phyloP scores from a whole-genome alignment of 1,140 invertebrate species.

The Caenorhabditis remanei region DNA sequence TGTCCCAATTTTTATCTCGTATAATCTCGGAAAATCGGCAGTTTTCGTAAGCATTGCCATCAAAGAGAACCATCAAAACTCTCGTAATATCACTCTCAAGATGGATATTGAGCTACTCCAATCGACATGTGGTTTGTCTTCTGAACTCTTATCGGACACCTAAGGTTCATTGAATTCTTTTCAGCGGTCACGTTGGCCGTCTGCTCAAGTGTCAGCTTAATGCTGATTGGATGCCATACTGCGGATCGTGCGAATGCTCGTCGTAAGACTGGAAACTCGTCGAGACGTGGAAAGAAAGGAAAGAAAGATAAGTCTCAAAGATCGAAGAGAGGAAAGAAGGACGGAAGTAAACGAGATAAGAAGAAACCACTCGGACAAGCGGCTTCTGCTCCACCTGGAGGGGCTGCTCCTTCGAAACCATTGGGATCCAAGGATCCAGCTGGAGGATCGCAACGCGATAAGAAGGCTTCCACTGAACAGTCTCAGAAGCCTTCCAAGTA shows the following conservation, averaged over 20 bases:
- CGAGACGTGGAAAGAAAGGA: slow-evolving; percentile 3
- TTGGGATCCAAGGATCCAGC: slow-evolving; percentile 14
- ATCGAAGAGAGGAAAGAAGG: slow-evolving; percentile 21
- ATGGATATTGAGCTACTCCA: slow-evolving; percentile 15
- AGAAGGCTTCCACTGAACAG: not conserved
- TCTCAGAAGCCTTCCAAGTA: not conserved
- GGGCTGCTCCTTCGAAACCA: not conserved
- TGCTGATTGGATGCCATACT: slow-evolving; percentile 10
- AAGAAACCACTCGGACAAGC: not conserved
- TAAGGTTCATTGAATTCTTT: not conserved
- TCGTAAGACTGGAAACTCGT: not conserved
- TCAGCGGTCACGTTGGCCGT: not conserved
- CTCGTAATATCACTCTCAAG: not conserved
- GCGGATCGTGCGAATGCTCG: slow-evolving; percentile 3
- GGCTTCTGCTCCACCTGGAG: not conserved
- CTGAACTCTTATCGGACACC: not conserved
- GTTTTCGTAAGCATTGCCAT: slow-evolving; percentile 7
- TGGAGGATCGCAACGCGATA: slow-evolving; percentile 2
- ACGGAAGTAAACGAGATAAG: not conserved
- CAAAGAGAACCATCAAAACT: slow-evolving; percentile 5
- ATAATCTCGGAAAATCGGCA: not conserved
- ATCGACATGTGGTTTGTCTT: slow-evolving; percentile 7
- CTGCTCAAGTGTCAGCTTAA: not conserved
- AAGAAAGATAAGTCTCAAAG: slow-evolving; percentile 7
- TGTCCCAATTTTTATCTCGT: too few species aligned